Evolutionary conservation across 2,888 invertebrate genomes (phyloP).

Genomic region (Pollenia angustigena): DNA sequence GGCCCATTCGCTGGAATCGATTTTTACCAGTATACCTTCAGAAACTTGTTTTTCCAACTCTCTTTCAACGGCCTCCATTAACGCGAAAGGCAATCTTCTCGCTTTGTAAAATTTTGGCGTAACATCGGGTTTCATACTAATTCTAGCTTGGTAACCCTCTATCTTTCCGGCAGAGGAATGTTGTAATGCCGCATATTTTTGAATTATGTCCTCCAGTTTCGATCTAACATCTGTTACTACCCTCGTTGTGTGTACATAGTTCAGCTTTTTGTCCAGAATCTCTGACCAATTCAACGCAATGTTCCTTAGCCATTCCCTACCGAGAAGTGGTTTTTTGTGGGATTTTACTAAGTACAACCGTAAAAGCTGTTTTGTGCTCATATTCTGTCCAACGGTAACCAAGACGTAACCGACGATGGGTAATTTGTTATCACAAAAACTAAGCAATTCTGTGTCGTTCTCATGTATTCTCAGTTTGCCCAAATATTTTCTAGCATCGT

Average conservation of each 20-base stretch:
- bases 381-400: no score
- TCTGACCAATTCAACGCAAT: conserved; percentile 21
- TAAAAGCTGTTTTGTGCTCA: background rate
- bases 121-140: conserved; percentile 34
- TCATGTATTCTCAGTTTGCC: conserved; percentile 21
- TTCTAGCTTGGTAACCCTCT: conserved; percentile 8
- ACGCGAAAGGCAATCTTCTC: conserved; percentile 17
- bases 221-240: background rate
- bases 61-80: conserved; percentile 7
- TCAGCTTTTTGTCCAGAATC: conserved; percentile 11
- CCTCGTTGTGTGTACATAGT: background rate
- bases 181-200: conserved; percentile 2
- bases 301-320: conserved; percentile 33
- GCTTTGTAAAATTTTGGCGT: conserved; percentile 18
- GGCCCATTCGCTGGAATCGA: conserved; percentile 76
- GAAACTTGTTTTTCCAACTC: conserved; percentile 44
- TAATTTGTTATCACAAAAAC: conserved; percentile 41
- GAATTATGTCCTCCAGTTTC: background rate
- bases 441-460: conserved; percentile 43
- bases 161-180: conserved; percentile 44
- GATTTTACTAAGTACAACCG: background rate
- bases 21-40: conserved; percentile 51
- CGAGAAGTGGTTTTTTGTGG: conserved; percentile 19
- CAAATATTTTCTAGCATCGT: conserved; percentile 48
- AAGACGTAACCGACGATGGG: no score